phyloP scores from a whole-genome alignment of 2,888 invertebrate species.

The Tubulanus polymorphus region DNA sequence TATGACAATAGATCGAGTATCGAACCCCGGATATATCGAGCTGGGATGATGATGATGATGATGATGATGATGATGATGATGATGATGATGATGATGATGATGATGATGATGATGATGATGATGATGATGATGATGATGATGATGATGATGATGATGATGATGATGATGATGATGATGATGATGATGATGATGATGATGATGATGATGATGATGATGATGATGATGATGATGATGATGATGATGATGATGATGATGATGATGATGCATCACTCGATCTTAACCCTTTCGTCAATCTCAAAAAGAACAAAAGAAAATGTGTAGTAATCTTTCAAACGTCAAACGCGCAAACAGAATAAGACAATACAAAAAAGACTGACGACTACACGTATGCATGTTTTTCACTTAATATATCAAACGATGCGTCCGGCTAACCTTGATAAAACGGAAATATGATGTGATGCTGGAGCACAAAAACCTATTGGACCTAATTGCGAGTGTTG shows the following conservation, averaged over 20 bases:
- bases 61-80: constrained; percentile 16
- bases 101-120: constrained; percentile 12
- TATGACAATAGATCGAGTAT: too few relatives aligned
- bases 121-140: constrained; percentile 8
- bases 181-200: constrained; percentile 3
- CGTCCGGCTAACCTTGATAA: too few relatives aligned
- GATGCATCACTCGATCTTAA: neutral
- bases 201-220: constrained; percentile 3
- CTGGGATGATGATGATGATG: constrained; percentile 12
- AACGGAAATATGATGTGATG: too few relatives aligned
- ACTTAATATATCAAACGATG: too few relatives aligned
- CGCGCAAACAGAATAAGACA: too few relatives aligned
- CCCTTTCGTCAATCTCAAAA: neutral
- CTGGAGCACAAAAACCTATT: too few relatives aligned
- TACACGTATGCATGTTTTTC: too few relatives aligned
- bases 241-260: constrained; percentile 1
- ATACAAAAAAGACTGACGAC: too few relatives aligned
- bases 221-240: constrained; percentile 2
- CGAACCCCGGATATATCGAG: too few relatives aligned
- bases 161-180: constrained; percentile 4
- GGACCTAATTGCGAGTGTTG: too few relatives aligned
- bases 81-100: constrained; percentile 11
- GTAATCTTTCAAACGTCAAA: too few relatives aligned
- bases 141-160: constrained; percentile 3
- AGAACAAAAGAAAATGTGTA: too few relatives aligned